Percentiles rank a stretch among this genome's conserved stretches.
These are phyloP conservation scores for Coecobrya sp. DNA, from an alignment of 2,888 invertebrate genomes.

Conservation along the genomic window DNA sequence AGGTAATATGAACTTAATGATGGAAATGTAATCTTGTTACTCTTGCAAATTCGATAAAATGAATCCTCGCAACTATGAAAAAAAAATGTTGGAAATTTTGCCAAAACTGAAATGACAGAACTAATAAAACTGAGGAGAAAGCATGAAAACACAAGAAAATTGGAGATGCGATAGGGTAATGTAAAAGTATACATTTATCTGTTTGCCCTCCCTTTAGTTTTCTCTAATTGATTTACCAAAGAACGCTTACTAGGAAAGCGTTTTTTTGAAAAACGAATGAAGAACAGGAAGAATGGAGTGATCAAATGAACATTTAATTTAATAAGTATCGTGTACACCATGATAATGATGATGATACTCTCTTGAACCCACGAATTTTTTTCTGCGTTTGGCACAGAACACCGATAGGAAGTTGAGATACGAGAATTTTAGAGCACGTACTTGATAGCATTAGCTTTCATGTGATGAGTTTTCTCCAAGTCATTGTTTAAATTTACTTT, in stretches of 20 bases:
- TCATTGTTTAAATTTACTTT: conserved; percentile 23
- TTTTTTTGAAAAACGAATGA: background rate
- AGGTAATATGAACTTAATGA: no score
- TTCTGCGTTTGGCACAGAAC: background rate
- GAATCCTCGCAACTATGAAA: no score
- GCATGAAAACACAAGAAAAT: no score
- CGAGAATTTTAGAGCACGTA: conserved; percentile 9
- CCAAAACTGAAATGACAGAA: no score
- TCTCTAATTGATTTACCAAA: background rate
- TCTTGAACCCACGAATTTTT: background rate
- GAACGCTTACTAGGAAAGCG: no score
- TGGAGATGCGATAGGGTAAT: no score
- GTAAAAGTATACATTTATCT: no score
- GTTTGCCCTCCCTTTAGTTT: no score
- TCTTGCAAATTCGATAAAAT: no score
- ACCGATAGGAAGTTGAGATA: background rate
- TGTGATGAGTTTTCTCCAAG: background rate
- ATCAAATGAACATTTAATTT: background rate
- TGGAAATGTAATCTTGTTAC: no score
- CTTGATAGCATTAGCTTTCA: background rate
- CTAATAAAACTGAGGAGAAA: no score
- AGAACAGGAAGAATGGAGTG: background rate
- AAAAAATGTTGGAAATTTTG: no score
- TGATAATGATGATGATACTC: background rate
- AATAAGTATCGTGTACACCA: background rate